phyloP scores from a whole-genome alignment of 2,888 invertebrate genomes.

The Pollenia labialis region DNA sequence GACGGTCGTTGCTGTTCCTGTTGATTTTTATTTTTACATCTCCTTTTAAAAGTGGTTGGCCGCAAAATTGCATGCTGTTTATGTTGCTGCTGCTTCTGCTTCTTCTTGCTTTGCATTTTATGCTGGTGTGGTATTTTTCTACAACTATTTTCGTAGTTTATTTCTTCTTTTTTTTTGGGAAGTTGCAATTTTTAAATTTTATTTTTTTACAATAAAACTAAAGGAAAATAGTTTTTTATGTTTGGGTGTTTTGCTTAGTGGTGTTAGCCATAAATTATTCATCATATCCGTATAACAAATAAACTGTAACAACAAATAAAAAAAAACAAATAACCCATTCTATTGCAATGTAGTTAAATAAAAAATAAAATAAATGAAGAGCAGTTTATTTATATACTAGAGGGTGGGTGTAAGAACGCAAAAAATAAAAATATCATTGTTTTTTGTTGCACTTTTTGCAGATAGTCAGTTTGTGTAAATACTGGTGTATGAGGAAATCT shows the following conservation, averaged over 20 bases:
- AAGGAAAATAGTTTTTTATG: slow-evolving; percentile 25
- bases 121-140: slow-evolving; percentile 36
- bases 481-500: slow-evolving; percentile 31
- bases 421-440: slow-evolving; percentile 34
- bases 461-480: slow-evolving; percentile 15
- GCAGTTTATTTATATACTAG: slow-evolving; percentile 55
- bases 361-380: slow-evolving; percentile 28
- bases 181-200: slow-evolving; percentile 27
- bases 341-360: slow-evolving; percentile 31
- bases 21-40: slow-evolving; percentile 5
- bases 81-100: slow-evolving; percentile 17
- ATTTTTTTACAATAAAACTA: slow-evolving; percentile 32
- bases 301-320: slow-evolving; percentile 56
- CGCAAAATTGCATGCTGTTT: slow-evolving; percentile 59
- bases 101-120: slow-evolving; percentile 11
- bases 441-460: slow-evolving; percentile 23
- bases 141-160: slow-evolving; percentile 51
- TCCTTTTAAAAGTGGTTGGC: slow-evolving; percentile 47
- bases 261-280: slow-evolving; percentile 73
- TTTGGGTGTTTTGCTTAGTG: slow-evolving; percentile 66
- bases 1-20: slow-evolving; percentile 6
- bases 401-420: slow-evolving; percentile 46
- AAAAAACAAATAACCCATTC: background rate
- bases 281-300: slow-evolving; percentile 71
- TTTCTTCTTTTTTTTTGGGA: slow-evolving; percentile 10